Percentiles rank a stretch among this genome's conserved stretches.
Evolutionary conservation across 2,888 invertebrate species (phyloP).

Genomic region (Agrilus mali): DNA sequence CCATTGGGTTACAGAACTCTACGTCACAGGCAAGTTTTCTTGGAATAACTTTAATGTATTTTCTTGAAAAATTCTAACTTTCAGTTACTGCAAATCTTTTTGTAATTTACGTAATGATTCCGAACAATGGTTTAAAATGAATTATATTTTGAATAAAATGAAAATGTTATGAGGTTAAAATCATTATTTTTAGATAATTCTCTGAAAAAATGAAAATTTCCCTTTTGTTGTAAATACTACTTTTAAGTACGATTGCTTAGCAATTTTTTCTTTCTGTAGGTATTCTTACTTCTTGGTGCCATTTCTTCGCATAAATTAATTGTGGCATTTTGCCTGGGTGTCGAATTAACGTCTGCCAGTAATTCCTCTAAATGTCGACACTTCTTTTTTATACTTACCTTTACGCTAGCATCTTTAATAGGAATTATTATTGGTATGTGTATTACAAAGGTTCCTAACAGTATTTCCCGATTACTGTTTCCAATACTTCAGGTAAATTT

Average conservation of each 20-base stretch:
- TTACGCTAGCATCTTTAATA: conserved; percentile 53
- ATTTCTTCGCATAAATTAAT: conserved; percentile 72
- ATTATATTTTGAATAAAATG: too few relatives aligned
- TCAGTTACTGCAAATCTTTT: too few relatives aligned
- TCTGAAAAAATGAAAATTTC: too few relatives aligned
- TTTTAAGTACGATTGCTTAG: too few relatives aligned
- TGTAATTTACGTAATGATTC: too few relatives aligned
- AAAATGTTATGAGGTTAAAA: too few relatives aligned
- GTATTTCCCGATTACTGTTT: conserved; percentile 38
- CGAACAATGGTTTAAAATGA: too few relatives aligned
- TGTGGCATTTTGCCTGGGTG: conserved; percentile 69
- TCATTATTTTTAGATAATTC: too few relatives aligned
- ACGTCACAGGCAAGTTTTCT: conserved; percentile 41
- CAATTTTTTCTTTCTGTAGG: conserved; percentile 34
- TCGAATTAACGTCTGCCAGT: conserved; percentile 44
- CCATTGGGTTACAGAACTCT: conserved; percentile 62
- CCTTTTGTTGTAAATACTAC: too few relatives aligned
- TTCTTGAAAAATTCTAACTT: too few relatives aligned
- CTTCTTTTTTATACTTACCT: conserved; percentile 46
- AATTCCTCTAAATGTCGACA: conserved; percentile 34
- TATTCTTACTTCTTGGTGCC: conserved; percentile 51
- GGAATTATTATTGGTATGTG: conserved; percentile 58
- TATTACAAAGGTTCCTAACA: conserved; percentile 38
- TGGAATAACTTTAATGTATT: neutral
- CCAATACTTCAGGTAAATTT: conserved; percentile 48